Evolutionary conservation across 2,888 invertebrate genomes (phyloP), one percentile per base, ranked within the genome.

Genomic region (Conomelus anceps): DNA sequence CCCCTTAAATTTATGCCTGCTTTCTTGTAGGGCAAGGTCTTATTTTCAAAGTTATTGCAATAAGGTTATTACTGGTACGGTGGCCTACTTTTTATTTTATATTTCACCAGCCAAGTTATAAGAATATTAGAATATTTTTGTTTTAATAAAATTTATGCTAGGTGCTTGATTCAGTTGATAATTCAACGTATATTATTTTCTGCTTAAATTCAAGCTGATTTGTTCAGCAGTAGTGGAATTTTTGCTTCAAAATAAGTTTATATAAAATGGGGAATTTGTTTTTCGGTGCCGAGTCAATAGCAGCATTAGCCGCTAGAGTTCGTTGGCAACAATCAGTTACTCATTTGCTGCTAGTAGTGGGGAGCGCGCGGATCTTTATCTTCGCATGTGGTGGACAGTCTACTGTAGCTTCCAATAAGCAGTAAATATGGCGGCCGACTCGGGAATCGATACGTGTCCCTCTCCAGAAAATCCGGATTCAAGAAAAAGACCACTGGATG

Each of bases 401-500:
- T 86, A 88, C 88, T 88, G n/a, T 34, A 34, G 34, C 34, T 34
- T 63, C n/a, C 63, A 63, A 63, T 63, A 63, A 63, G 63, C 88
- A 88, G 86, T 89, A 88, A 96, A 96, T 95, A 97, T 97, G 97
- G 97, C 97, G 95, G 97, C 97, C 94, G 97, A 97, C 95, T 96
- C 97, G 95, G 96, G 96, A 95, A 97, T 97, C 97, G 97, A 97
- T 95, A 97, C 97, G 95, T 97, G 97, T 95, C 96, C 97, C 94
- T 97, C 97, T 95, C 97, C 97, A 94, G 97, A 97, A 95, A 97
- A 97, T 94, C 95, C 96, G 92, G 97, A 97, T 95, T 97, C 97
- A 94, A 96, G 97, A 94, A 97, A 97, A 95, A 96, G 97, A 94
- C 97, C 97, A 92, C 95, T 97, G 93, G 97, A 97, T 94, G 96